phyloP scores from a whole-genome alignment of 2,888 invertebrate species.

The Troides helena region DNA sequence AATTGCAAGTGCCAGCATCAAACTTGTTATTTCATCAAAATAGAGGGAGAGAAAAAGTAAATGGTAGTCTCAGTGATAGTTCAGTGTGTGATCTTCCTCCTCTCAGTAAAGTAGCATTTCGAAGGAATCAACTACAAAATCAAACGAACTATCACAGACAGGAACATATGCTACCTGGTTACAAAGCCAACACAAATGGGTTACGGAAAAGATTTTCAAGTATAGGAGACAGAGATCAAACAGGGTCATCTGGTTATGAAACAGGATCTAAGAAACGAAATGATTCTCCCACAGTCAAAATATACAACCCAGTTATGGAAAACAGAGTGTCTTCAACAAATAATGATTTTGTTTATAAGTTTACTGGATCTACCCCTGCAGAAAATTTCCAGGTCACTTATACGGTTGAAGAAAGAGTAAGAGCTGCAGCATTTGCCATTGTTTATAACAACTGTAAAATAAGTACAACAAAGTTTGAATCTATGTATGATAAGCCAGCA shows the following conservation, averaged over 20 bases:
- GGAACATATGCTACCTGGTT: constrained; percentile 45
- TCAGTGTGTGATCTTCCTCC: constrained; percentile 61
- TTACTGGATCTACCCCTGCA: constrained; percentile 55
- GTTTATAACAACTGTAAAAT: constrained; percentile 70
- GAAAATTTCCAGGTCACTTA: constrained; percentile 65
- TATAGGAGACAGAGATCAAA: constrained; percentile 59
- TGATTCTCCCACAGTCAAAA: constrained; percentile 46
- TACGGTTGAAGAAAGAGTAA: constrained; percentile 65
- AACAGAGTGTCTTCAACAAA: constrained; percentile 72
- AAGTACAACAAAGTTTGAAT: constrained; percentile 67
- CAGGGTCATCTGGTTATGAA: constrained; percentile 64
- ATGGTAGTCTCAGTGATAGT: constrained; percentile 68
- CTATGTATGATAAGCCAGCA: constrained; percentile 66
- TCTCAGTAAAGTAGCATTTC: constrained; percentile 50
- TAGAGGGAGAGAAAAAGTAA: constrained; percentile 49
- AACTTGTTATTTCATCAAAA: constrained; percentile 45
- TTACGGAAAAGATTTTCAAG: constrained; percentile 57
- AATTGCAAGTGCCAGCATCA: constrained; percentile 55
- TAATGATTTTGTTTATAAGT: constrained; percentile 63
- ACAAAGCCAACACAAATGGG: constrained; percentile 47
- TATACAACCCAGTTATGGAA: constrained; percentile 68
- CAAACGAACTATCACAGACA: constrained; percentile 47
- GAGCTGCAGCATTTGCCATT: constrained; percentile 69
- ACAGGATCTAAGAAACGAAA: constrained; percentile 55
- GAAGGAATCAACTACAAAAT: constrained; percentile 50